These are phyloP conservation scores for Osmerus eperlanus DNA, from an alignment of 2,113 vertebrate species.

Conservation along the genomic window DNA sequence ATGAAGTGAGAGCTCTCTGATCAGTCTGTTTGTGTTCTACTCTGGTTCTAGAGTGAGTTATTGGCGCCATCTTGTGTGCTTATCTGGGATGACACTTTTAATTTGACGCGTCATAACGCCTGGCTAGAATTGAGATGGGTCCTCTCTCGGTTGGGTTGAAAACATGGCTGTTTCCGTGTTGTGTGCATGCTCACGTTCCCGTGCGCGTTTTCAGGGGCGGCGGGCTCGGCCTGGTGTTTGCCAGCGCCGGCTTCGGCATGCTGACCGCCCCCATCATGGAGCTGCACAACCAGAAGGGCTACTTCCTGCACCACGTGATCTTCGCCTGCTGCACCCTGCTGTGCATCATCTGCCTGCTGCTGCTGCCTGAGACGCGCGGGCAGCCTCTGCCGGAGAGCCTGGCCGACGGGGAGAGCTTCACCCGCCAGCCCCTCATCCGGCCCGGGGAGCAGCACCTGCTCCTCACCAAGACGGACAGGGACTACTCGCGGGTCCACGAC, in stretches of 20 bases:
- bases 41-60: neutral
- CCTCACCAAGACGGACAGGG: slow-evolving; percentile 86
- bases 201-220: slow-evolving; percentile 77
- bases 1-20: neutral
- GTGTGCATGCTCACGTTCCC: neutral
- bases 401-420: slow-evolving; percentile 88
- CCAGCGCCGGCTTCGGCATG: slow-evolving; percentile 94
- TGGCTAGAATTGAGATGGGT: neutral
- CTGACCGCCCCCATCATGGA: slow-evolving; percentile 96
- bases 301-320: slow-evolving; percentile 97
- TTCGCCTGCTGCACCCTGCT: slow-evolving; percentile 97
- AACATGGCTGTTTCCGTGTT: no score
- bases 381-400: slow-evolving; percentile 92
- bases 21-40: neutral
- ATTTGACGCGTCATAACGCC: neutral
- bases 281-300: slow-evolving; percentile 98
- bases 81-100: neutral
- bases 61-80: slow-evolving; percentile 47
- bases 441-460: slow-evolving; percentile 91
- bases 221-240: slow-evolving; percentile 89
- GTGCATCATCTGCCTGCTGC: slow-evolving; percentile 97
- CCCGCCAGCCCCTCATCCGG: slow-evolving; percentile 84
- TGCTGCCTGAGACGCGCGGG: slow-evolving; percentile 89
- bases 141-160: neutral
- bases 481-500: slow-evolving; percentile 92